Evolutionary conservation across 1,140 invertebrate species (phyloP), one percentile per base, ranked within the genome.

Genomic region (Anastrepha obliqua): DNA sequence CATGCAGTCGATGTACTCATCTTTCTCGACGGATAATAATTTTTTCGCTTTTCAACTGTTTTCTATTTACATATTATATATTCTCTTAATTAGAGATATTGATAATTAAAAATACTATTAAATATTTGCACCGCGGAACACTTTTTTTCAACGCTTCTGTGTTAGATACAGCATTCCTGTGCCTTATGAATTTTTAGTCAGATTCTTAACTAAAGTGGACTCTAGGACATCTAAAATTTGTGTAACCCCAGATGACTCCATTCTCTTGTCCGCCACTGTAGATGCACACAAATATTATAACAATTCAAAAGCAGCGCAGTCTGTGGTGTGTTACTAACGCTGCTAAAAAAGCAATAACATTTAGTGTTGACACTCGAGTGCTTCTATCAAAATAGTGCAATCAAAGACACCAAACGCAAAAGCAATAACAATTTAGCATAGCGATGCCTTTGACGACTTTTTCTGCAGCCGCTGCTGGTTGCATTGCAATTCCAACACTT

Each of bases 391-490:
- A 74, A 13, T 15, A 74, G 44, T 74, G 67, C 42, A 74, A 47
- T 74, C 67, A 74, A 74, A 74, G 67, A 44, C 39, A 44, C 39
- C 39, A 47, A 44, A 70, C 39, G 11, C 39, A 70, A 47, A 74
- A 42, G 67, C 42, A 74, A 74, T 74, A 74, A 74, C 67, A 74
- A 74, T 74, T 74, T 74, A 74, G 67, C 42, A n/a, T 4, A 74
- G 67, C 42, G 42, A 44, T 44, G 67, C 67, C 67, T 47, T 74
- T n/a, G 67, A 42, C 42, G 39, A 74, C 6, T 17, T 44, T 39
- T 13, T 42, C 17, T 47, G 42, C 67, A 44, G 42, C 67, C 42
- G 5, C 67, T 15, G 13, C 42, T 74, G 11, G 67, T 74, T 74
- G 67, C 67, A 74, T 17, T 74, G 67, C 42, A 74, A 47, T 74